A percentile compares a stretch with the other conserved stretches of the same genome.
These are phyloP conservation scores for Epistrophe grossulariae DNA, from an alignment of 2,888 invertebrate species.

Conservation along the genomic window DNA sequence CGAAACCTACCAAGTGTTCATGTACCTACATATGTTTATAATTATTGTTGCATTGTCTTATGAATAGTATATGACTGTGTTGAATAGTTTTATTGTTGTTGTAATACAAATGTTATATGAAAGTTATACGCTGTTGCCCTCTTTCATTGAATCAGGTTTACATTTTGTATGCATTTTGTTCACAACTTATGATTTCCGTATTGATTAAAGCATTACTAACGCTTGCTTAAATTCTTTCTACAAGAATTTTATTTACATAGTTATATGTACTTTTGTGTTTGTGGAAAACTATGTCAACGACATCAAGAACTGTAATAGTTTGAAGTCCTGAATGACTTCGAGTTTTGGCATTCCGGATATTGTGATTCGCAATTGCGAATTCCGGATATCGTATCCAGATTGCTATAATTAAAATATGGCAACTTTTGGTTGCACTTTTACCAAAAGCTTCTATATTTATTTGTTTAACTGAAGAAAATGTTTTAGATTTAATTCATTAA, in stretches of 20 bases:
- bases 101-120: constrained; percentile 8
- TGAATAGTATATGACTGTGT: constrained; percentile 6
- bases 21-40: neutral
- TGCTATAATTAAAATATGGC: too few species aligned
- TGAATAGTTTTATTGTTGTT: constrained; percentile 29
- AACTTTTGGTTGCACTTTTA: too few species aligned
- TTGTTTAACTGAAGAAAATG: too few species aligned
- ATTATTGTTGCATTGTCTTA: neutral
- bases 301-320: too few species aligned
- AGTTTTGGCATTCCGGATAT: too few species aligned
- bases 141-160: neutral
- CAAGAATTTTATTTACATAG: neutral
- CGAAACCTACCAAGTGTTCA: constrained; percentile 63
- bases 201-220: neutral
- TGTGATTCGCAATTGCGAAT: too few species aligned
- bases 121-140: neutral
- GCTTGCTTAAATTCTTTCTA: neutral
- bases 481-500: too few species aligned
- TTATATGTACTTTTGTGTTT: neutral
- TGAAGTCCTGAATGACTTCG: too few species aligned
- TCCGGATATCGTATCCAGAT: too few species aligned
- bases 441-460: too few species aligned
- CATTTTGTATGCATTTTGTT: constrained; percentile 13
- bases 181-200: constrained; percentile 13
- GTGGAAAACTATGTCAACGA: neutral